A percentile compares a stretch with the other conserved stretches of the same genome.
These are phyloP conservation scores for Rosalia funebris DNA, from an alignment of 2,888 invertebrate genomes.

Conservation along the genomic window DNA sequence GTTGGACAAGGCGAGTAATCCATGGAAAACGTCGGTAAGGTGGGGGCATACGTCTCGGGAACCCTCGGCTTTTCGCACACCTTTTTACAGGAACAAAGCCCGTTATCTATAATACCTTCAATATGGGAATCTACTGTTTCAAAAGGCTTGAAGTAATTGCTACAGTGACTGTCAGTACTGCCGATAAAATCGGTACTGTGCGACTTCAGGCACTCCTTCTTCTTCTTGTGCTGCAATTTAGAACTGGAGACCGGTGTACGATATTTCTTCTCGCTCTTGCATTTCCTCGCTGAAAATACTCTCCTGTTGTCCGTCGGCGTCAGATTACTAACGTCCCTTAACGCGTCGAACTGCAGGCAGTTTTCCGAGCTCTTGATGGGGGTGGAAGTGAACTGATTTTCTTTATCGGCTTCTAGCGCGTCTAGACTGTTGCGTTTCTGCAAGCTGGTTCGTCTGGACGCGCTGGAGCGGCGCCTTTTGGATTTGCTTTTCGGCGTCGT, in stretches of 20 bases:
- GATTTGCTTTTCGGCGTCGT: constrained; percentile 58
- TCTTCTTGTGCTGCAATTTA: constrained; percentile 55
- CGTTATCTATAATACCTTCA: constrained; percentile 47
- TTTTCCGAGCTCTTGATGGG: constrained; percentile 66
- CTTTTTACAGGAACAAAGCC: constrained; percentile 43
- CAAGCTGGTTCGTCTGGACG: constrained; percentile 58
- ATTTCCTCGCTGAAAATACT: constrained; percentile 43
- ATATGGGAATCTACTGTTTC: constrained; percentile 60
- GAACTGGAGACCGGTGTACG: constrained; percentile 35
- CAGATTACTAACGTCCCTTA: constrained; percentile 73
- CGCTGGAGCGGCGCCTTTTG: constrained; percentile 62
- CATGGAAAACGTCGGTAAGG: constrained; percentile 68
- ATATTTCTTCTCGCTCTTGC: constrained; percentile 41
- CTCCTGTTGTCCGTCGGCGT: constrained; percentile 63
- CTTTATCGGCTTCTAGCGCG: constrained; percentile 68
- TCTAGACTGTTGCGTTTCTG: constrained; percentile 66
- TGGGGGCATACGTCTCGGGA: constrained; percentile 63
- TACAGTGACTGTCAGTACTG: constrained; percentile 43
- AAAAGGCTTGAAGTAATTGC: constrained; percentile 58
- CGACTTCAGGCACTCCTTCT: constrained; percentile 56
- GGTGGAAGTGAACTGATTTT: constrained; percentile 71
- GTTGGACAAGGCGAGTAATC: constrained; percentile 66
- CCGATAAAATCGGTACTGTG: constrained; percentile 44
- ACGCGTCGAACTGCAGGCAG: constrained; percentile 59
- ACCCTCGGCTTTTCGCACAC: constrained; percentile 33